Conservation (phyloP, 1,140 invertebrate genomes). For the Pseudomyrmex dendroicus region DNA sequence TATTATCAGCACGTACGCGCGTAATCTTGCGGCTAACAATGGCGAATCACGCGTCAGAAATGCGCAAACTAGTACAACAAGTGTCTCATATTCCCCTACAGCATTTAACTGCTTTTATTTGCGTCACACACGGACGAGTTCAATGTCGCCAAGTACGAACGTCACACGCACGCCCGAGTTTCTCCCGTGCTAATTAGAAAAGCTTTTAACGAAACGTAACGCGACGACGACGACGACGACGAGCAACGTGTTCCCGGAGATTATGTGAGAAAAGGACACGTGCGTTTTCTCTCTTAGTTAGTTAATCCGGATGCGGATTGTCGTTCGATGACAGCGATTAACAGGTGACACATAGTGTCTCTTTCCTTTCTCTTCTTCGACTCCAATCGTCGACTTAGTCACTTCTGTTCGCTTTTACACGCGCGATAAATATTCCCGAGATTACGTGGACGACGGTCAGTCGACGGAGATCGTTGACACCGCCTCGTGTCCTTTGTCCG, state of each 20-base stretch:
- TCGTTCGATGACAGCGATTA: conserved; percentile 30
- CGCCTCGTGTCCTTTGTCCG: neutral
- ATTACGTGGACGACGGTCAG: neutral
- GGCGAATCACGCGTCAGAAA: conserved; percentile 2
- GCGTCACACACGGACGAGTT: neutral
- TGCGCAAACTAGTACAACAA: conserved; percentile 4
- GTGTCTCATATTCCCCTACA: neutral
- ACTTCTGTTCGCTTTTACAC: neutral
- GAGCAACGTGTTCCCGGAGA: neutral
- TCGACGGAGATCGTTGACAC: neutral
- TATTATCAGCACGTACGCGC: conserved; percentile 17
- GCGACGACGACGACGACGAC: neutral
- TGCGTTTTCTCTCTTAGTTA: neutral
- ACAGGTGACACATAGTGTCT: conserved; percentile 6
- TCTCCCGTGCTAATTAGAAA: neutral
- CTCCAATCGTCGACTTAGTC: neutral
- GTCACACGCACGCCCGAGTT: neutral
- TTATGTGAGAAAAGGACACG: neutral
- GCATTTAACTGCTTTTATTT: conserved; percentile 1
- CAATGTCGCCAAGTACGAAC: neutral
- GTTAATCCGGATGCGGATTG: conserved; percentile 28
- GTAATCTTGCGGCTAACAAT: conserved; percentile 21
- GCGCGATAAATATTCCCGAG: neutral
- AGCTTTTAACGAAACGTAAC: neutral
- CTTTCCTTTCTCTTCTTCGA: neutral